Evolutionary conservation across 2,113 vertebrate species (phyloP), one percentile per base, ranked within the genome.

Genomic region (Pygathrix nemaeus): DNA sequence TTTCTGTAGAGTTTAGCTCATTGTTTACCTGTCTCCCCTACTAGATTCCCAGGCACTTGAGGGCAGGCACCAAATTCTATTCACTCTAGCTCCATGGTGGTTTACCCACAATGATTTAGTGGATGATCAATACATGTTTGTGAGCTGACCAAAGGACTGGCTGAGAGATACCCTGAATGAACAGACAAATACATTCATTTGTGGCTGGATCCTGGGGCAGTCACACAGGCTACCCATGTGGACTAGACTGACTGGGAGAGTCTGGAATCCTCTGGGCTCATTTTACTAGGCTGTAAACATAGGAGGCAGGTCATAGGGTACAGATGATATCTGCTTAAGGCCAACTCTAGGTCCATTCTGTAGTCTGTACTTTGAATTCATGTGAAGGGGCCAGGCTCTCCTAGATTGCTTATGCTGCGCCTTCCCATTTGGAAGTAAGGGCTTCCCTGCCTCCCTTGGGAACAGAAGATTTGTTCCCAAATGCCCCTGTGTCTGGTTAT

Each of bases 311-410:
- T 93, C 86, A 66, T 6, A 88, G 52, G 20, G 27, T 61, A 83
- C 48, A 87, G 8, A 30, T 68, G 50, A 43, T 72, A 81, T 78
- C 38, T 92, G 43, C 43, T 96, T 23, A 61, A 87, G 30, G 17
- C 48, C 52, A 38, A 70, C 27, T 95, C 32, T 52, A 80, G 88
- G n/a, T 4, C 35, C 57, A 86, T 84, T 91, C 61, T 75, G 16
- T 92, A 79, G 66, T 84, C 38, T 80, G 23, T 59, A 66, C 89
- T 87, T 91, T 83, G 40, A 88, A 96, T 82, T 97, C 80, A 87
- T 89, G 20, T 91, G 81, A 89, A 64, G 32, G 45, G 32, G 13
- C 5, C 52, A 88, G 57, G 11, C 30, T 89, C 6, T 79, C 66
- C 23, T 27, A 11, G 72, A 90, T 78, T 57, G 14, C 55, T 95